Conservation (phyloP, 2,797 vertebrate genomes). For the Microctenopoma stevenorrisi region DNA sequence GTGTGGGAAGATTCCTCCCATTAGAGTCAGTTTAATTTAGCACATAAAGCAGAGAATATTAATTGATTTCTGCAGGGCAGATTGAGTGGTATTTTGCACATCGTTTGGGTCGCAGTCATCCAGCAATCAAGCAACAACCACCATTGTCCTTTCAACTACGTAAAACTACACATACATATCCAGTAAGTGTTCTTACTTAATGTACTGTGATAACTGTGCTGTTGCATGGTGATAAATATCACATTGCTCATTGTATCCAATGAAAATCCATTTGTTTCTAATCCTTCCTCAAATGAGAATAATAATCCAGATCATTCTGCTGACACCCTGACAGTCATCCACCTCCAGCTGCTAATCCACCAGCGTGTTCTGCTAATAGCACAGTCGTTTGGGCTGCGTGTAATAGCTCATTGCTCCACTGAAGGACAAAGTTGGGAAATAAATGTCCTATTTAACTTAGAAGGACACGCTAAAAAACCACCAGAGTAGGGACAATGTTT, state of each 20-base stretch:
- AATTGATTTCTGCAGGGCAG: neutral
- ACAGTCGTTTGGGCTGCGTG: conserved; percentile 36
- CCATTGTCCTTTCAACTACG: no score
- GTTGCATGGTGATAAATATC: neutral
- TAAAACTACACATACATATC: no score
- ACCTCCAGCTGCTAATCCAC: conserved; percentile 51
- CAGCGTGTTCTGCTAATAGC: conserved; percentile 38
- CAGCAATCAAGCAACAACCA: neutral
- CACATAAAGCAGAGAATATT: neutral
- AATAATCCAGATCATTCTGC: conserved; percentile 43
- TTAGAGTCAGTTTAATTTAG: neutral
- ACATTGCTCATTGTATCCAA: no score
- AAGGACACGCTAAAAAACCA: conserved; percentile 22
- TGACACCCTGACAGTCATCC: conserved; percentile 19
- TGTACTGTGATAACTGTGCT: neutral
- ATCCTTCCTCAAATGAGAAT: conserved; percentile 22
- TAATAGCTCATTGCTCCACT: conserved; percentile 43
- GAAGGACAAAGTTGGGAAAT: conserved; percentile 57
- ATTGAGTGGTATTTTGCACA: no score
- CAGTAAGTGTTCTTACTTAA: no score
- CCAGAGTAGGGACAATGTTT: conserved; percentile 4
- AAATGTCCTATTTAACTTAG: conserved; percentile 22
- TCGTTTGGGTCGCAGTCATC: no score
- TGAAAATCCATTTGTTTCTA: neutral
- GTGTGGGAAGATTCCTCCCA: conserved; percentile 30